A percentile compares a stretch with the other conserved stretches of the same genome.
These are phyloP conservation scores for Protosalanx chinensis DNA, from an alignment of 2,797 vertebrate species.

Conservation along the genomic window DNA sequence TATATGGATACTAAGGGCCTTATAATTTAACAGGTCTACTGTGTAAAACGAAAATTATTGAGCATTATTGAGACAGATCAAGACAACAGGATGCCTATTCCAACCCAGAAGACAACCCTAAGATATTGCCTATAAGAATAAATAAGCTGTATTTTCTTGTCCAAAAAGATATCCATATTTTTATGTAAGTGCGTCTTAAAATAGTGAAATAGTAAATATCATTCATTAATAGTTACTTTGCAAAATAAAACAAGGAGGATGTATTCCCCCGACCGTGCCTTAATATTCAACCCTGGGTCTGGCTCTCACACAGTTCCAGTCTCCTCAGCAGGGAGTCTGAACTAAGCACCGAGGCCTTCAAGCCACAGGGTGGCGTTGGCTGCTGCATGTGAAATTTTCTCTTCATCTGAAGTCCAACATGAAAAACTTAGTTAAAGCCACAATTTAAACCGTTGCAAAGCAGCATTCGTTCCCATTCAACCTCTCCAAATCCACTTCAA, in stretches of 20 bases:
- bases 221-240: slow-evolving; percentile 56
- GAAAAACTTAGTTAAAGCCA: slow-evolving; percentile 36
- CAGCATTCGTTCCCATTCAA: slow-evolving; percentile 20
- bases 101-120: too few relatives aligned
- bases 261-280: slow-evolving; percentile 53
- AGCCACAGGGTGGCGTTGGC: slow-evolving; percentile 45
- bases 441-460: slow-evolving; percentile 12
- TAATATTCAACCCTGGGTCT: slow-evolving; percentile 41
- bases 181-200: slow-evolving; percentile 45
- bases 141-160: slow-evolving; percentile 64
- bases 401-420: slow-evolving; percentile 52
- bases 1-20: too few relatives aligned
- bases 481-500: background rate
- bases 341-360: slow-evolving; percentile 48
- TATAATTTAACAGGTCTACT: too few relatives aligned
- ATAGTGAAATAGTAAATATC: slow-evolving; percentile 58
- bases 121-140: too few relatives aligned
- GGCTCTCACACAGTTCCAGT: slow-evolving; percentile 39
- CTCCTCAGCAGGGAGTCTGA: slow-evolving; percentile 56
- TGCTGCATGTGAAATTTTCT: slow-evolving; percentile 29
- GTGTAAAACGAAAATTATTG: too few relatives aligned
- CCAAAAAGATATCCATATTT: slow-evolving; percentile 56
- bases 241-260: slow-evolving; percentile 58
- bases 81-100: too few relatives aligned
- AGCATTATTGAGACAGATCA: too few relatives aligned